These are phyloP conservation scores for Orius insidiosus DNA, from an alignment of 1,140 invertebrate species.

Conservation along the genomic window DNA sequence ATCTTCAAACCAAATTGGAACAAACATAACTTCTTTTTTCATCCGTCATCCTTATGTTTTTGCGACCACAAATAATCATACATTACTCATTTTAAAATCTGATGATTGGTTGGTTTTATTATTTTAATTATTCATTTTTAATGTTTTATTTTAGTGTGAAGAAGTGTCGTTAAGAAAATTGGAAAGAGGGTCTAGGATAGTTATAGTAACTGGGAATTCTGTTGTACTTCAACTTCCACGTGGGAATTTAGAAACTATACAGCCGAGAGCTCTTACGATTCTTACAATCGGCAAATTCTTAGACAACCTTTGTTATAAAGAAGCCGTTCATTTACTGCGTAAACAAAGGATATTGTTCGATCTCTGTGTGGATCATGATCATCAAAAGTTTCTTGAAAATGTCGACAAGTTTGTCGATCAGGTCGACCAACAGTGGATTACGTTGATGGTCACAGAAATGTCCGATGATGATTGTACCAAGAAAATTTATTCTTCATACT, in stretches of 20 bases:
- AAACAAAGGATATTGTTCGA: conserved; percentile 74
- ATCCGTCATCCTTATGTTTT: conserved; percentile 56
- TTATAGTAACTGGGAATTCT: conserved; percentile 47
- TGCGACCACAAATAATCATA: conserved; percentile 54
- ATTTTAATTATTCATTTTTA: conserved; percentile 1
- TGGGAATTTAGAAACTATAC: conserved; percentile 78
- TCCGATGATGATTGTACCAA: conserved; percentile 40
- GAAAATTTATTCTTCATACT: conserved; percentile 43
- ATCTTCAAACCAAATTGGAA: conserved; percentile 36
- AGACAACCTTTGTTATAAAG: conserved; percentile 34
- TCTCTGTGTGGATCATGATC: conserved; percentile 72
- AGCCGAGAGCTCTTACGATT: conserved; percentile 61
- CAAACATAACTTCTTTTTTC: conserved; percentile 57
- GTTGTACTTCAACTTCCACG: conserved; percentile 78
- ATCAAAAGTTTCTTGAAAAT: conserved; percentile 39
- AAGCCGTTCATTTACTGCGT: conserved; percentile 58
- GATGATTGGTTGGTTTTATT: conserved; percentile 8
- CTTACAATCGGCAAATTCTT: conserved; percentile 47
- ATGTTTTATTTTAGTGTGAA: conserved; percentile 18
- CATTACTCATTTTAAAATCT: conserved; percentile 37
- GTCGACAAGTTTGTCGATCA: conserved; percentile 43
- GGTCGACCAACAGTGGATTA: conserved; percentile 42
- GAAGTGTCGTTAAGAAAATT: conserved; percentile 40
- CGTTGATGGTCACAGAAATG: conserved; percentile 52
- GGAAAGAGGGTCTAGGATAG: conserved; percentile 61